phyloP scores from a whole-genome alignment of 2,797 vertebrate species.

The Leptoclinus maculatus region DNA sequence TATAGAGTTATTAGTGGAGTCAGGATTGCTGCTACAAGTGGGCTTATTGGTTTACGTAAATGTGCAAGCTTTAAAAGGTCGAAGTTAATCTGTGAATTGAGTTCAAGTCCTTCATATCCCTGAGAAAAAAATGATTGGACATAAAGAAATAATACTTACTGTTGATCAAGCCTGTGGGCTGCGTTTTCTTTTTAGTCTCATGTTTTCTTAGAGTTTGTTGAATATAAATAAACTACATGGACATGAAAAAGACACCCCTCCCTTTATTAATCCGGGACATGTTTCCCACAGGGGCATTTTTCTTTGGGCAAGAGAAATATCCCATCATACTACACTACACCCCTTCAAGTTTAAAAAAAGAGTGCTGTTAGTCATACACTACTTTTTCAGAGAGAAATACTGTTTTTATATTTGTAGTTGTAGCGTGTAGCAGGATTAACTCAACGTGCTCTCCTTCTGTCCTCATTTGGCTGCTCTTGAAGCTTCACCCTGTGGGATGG shows the following conservation, averaged over 20 bases:
- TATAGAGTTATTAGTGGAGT: background rate
- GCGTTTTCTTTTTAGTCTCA: background rate
- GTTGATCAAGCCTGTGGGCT: background rate
- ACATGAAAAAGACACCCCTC: conserved; percentile 19
- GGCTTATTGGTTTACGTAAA: background rate
- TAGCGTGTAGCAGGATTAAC: background rate
- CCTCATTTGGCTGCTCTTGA: background rate
- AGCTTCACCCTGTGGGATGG: background rate
- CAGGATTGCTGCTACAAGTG: background rate
- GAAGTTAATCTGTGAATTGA: background rate
- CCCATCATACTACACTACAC: background rate
- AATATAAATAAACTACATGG: background rate
- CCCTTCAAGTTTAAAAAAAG: background rate
- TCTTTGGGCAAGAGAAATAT: background rate
- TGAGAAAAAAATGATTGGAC: background rate
- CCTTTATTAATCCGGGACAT: conserved; percentile 28
- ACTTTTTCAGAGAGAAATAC: background rate
- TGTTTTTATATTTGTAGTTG: background rate
- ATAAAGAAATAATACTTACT: background rate
- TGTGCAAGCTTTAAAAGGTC: background rate
- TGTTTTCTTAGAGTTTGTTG: background rate
- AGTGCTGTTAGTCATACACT: background rate
- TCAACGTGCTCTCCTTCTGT: background rate
- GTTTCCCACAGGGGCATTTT: conserved; percentile 3
- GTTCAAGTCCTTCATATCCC: background rate